Evolutionary conservation across 2,888 invertebrate genomes (phyloP), one percentile per base, ranked within the genome.

Genomic region (Caradrina kadenii): DNA sequence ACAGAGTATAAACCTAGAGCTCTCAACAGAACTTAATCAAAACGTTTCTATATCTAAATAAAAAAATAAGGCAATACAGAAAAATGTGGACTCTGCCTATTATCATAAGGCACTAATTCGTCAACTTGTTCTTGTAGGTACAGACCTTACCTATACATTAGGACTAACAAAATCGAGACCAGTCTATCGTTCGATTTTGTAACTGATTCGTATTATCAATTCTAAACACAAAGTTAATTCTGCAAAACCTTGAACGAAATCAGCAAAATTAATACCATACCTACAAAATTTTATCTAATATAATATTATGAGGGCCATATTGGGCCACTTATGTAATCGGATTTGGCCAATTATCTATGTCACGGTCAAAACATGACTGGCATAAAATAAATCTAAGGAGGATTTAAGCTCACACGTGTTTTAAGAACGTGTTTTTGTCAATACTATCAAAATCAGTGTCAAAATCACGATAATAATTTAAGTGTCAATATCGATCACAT

Each of bases 341-440:
- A 58, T 58, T 63, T 31, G 45, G 11, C 58, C 56, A 56, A 63
- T 21, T 5, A 59, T 48, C 35, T 64, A 13, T 63, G 48, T 64
- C 35, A 35, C 2, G 31, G 31, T 21, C 59, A 10, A 15, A 15
- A 6, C 11, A 45, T n/a, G 19, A 19, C 7, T 17, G 15, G 26
- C 6, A 35, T 60, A 31, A 49, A 49, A 19, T 35, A 5, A 21
- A 22, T 48, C 17, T 48, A 59, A 49, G 35, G 10, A 22, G 6
- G 48, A 22, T 58, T 48, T n/a, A 13, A 45, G 17, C 15, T n/a
- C 31, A 21, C 11, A 10, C 1, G 31, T 19, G 10, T 60, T 49
- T 21, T 15, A 19, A n/a, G 7, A 8, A n/a, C 22, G 26, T 26
- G 26, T 3, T 26, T 26, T 26, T 26, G 26, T 26, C 26, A 4